phyloP scores from a whole-genome alignment of 2,888 invertebrate genomes.

The Acleris laterana region DNA sequence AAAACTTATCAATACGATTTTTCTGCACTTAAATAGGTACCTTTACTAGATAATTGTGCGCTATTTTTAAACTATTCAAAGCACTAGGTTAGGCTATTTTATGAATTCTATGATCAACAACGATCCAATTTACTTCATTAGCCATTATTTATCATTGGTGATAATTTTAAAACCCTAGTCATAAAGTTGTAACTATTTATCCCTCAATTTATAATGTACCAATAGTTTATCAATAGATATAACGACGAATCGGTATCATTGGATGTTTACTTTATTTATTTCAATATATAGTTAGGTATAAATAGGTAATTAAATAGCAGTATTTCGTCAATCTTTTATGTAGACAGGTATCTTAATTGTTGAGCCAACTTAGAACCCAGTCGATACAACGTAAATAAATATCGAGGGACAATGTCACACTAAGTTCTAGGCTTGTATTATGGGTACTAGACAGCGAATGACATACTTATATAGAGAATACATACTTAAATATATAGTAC shows the following conservation, averaged over 20 bases:
- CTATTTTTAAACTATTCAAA: conserved; percentile 30
- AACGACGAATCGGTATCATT: not conserved
- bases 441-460: no score
- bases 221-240: not conserved
- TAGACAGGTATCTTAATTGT: not conserved
- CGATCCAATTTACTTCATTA: not conserved
- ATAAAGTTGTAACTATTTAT: not conserved
- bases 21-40: conserved; percentile 21
- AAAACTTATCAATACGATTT: conserved; percentile 7
- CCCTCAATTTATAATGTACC: not conserved
- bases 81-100: not conserved
- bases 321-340: not conserved
- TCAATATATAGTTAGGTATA: not conserved
- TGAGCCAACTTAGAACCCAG: no score
- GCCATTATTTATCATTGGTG: no score
- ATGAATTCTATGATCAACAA: not conserved
- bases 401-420: no score
- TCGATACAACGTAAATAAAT: no score
- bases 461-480: no score
- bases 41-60: conserved; percentile 23
- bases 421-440: no score
- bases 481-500: no score
- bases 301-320: not conserved
- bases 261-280: not conserved
- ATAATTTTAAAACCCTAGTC: not conserved